A percentile compares a stretch with the other conserved stretches of the same genome.
Evolutionary conservation across 2,113 vertebrate species (phyloP).

Genomic region (Holacanthus passer): DNA sequence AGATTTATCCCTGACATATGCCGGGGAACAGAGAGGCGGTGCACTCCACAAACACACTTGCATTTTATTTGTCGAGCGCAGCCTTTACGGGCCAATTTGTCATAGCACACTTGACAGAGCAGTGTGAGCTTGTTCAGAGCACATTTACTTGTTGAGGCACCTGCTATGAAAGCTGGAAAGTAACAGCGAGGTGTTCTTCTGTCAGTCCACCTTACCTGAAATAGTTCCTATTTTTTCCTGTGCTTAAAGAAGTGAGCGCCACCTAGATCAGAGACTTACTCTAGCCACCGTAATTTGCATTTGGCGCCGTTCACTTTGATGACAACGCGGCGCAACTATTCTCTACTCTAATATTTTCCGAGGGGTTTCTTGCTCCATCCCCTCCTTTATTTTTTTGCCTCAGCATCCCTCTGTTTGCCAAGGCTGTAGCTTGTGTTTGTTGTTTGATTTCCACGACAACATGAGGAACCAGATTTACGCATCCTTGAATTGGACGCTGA

Average conservation of each 20-base stretch:
- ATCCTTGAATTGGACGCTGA: constrained; percentile 38
- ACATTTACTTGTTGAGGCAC: constrained; percentile 33
- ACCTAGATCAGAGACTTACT: neutral
- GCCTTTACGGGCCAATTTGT: constrained; percentile 70
- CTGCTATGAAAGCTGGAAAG: constrained; percentile 42
- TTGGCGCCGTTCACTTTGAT: constrained; percentile 35
- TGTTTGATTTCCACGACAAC: constrained; percentile 72
- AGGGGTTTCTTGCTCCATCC: constrained; percentile 19
- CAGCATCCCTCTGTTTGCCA: constrained; percentile 40
- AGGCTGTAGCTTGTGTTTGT: constrained; percentile 64
- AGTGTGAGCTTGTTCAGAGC: constrained; percentile 33
- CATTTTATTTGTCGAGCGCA: constrained; percentile 64
- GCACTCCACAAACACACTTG: constrained; percentile 59
- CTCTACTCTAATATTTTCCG: constrained; percentile 54
- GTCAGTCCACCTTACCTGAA: neutral
- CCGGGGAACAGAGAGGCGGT: constrained; percentile 39
- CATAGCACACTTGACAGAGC: constrained; percentile 57
- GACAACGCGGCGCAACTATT: constrained; percentile 48
- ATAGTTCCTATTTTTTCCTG: neutral
- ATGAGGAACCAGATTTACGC: constrained; percentile 32
- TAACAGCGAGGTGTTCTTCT: neutral
- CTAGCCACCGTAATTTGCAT: constrained; percentile 2
- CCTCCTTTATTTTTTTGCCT: constrained; percentile 48
- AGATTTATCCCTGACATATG: constrained; percentile 71
- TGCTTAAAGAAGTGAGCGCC: neutral